Evolutionary conservation across 2,797 vertebrate species (phyloP).

Genomic region (Channa striata): DNA sequence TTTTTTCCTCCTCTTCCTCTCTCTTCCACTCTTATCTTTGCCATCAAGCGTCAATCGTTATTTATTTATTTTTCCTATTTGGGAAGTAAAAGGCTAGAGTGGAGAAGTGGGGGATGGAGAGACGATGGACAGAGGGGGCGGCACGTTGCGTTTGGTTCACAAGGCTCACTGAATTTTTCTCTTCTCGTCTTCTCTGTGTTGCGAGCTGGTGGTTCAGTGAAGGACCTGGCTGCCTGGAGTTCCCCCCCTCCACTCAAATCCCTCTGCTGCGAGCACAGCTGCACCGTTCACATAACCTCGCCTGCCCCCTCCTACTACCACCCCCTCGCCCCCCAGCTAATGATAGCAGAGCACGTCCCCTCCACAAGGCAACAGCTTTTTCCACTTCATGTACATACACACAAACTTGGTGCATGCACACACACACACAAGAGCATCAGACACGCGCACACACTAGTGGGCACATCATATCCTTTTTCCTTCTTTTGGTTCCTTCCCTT

Average conservation of each 20-base stretch:
- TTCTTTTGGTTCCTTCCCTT: conserved; percentile 63
- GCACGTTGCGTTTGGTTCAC: conserved; percentile 71
- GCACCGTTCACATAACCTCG: conserved; percentile 89
- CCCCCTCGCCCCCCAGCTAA: conserved; percentile 78
- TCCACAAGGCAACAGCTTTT: conserved; percentile 87
- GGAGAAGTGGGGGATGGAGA: conserved; percentile 47
- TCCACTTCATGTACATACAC: conserved; percentile 81
- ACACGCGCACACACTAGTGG: conserved; percentile 40
- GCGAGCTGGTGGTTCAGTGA: conserved; percentile 80
- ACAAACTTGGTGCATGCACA: conserved; percentile 35
- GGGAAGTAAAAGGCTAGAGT: conserved; percentile 70
- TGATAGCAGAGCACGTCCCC: conserved; percentile 87
- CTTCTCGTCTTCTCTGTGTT: conserved; percentile 69
- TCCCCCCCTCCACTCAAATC: conserved; percentile 82
- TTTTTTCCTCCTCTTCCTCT: conserved; percentile 62
- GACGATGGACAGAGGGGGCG: conserved; percentile 51
- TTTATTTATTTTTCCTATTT: conserved; percentile 81
- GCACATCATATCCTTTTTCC: conserved; percentile 65
- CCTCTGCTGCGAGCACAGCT: conserved; percentile 85
- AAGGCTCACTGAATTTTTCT: conserved; percentile 75
- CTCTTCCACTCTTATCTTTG: conserved; percentile 77
- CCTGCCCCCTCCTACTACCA: conserved; percentile 77
- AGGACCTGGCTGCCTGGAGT: conserved; percentile 81
- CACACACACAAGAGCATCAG: conserved; percentile 18
- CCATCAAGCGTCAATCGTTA: conserved; percentile 78